Percentiles rank a stretch among this genome's conserved stretches.
Evolutionary conservation across 2,113 vertebrate species (phyloP).

Genomic region (Mungos mungo): DNA sequence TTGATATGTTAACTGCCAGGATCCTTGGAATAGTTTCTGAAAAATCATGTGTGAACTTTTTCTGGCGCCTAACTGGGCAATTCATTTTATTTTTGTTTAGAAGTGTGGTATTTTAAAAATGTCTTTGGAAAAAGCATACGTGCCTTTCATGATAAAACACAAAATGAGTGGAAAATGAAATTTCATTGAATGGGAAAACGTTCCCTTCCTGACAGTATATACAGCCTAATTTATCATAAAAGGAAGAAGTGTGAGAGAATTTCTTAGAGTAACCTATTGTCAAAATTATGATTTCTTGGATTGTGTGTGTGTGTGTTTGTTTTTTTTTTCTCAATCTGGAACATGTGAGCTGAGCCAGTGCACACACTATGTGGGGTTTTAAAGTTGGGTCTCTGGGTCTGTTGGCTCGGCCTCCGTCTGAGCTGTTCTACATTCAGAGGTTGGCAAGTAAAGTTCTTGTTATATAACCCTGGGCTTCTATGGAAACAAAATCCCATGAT

Average conservation of each 20-base stretch:
- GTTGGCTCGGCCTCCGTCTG: background rate
- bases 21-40: slow-evolving; percentile 30
- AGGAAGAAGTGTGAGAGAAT: background rate
- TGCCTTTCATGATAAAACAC: background rate
- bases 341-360: background rate
- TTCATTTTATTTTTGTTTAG: slow-evolving; percentile 49
- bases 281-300: slow-evolving; percentile 6
- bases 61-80: background rate
- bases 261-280: background rate
- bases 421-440: background rate
- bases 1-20: background rate
- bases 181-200: background rate
- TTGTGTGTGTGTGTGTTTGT: background rate
- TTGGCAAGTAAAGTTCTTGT: background rate
- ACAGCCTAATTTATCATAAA: background rate
- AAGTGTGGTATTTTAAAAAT: background rate
- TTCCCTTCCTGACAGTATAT: background rate
- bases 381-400: background rate
- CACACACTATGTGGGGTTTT: background rate
- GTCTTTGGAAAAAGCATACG: background rate
- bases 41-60: background rate
- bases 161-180: background rate
- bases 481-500: background rate
- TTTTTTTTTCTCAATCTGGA: background rate
- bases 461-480: background rate